Conservation (phyloP, 2,797 vertebrate genomes). For the Tangara arthus region DNA sequence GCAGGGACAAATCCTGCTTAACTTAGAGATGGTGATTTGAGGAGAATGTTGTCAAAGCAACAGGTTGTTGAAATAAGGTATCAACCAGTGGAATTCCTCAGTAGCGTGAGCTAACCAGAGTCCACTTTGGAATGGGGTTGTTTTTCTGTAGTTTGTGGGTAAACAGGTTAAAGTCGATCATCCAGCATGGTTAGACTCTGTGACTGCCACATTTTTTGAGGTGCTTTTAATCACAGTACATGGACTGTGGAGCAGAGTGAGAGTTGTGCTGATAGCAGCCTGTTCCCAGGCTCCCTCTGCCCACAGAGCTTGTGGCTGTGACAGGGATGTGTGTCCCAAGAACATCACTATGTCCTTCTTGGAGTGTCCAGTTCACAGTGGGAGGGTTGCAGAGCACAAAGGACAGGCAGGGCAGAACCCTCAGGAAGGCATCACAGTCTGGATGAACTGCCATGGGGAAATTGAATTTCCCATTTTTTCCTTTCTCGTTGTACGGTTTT, state of each 20-base stretch:
- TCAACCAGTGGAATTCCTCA: not conserved
- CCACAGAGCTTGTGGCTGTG: rapidly evolving
- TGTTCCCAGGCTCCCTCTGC: not conserved
- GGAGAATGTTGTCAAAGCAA: not conserved
- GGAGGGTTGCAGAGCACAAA: not conserved
- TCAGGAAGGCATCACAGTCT: not conserved
- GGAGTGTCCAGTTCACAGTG: rapidly evolving
- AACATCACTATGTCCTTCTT: not conserved
- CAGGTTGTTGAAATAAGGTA: not conserved
- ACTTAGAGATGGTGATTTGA: not conserved
- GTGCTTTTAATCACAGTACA: not conserved
- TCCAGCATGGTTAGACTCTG: not conserved
- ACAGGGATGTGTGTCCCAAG: not conserved
- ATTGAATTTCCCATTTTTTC: not conserved
- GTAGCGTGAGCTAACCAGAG: rapidly evolving
- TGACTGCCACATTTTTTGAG: not conserved
- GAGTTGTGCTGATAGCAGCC: not conserved
- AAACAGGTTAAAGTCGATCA: not conserved
- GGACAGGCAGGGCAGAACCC: not conserved
- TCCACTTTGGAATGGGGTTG: not conserved
- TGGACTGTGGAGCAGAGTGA: rapidly evolving
- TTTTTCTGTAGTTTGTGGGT: not conserved
- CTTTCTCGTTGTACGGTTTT: not conserved
- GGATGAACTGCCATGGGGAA: not conserved
- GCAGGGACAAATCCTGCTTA: not conserved